phyloP scores from a whole-genome alignment of 2,888 invertebrate genomes.

The Eurytoma adleriae region DNA sequence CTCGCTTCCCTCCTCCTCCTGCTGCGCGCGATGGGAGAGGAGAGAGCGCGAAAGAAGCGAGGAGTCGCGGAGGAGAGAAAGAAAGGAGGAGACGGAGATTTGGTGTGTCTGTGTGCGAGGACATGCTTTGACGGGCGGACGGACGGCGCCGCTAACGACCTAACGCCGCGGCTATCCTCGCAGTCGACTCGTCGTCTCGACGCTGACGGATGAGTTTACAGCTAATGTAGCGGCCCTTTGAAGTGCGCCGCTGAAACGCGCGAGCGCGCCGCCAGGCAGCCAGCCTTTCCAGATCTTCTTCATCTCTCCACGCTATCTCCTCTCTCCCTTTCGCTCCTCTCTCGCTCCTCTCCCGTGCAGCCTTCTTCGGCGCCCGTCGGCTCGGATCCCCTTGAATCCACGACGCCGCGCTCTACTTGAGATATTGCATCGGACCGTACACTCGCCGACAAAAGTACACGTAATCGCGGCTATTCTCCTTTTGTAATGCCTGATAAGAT shows the following conservation, averaged over 20 bases:
- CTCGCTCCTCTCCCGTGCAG: conserved; percentile 1
- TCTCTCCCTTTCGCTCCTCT: conserved; percentile 4
- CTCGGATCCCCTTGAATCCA: neutral
- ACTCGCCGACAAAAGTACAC: too few relatives aligned
- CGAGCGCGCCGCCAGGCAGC: neutral
- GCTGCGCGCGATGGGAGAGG: neutral
- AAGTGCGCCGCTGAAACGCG: conserved; percentile 66
- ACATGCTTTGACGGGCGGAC: conserved; percentile 33
- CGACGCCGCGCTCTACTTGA: conserved; percentile 4
- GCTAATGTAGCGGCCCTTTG: conserved; percentile 73
- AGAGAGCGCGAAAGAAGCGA: conserved; percentile 14
- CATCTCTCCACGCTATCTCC: conserved; percentile 27
- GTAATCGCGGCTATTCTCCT: too few relatives aligned
- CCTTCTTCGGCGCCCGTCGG: neutral
- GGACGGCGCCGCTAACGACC: conserved; percentile 71
- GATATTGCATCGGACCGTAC: neutral
- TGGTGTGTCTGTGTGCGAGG: neutral
- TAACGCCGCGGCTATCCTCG: conserved; percentile 64
- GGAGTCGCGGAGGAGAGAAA: conserved; percentile 12
- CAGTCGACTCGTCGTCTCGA: conserved; percentile 66
- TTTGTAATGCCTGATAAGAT: too few relatives aligned
- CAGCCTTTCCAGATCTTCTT: conserved; percentile 44
- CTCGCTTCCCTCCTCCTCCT: neutral
- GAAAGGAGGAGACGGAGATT: neutral
- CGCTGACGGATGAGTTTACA: conserved; percentile 75